These are phyloP conservation scores for Tenthredo livida DNA, from an alignment of 2,888 invertebrate genomes.

Conservation along the genomic window DNA sequence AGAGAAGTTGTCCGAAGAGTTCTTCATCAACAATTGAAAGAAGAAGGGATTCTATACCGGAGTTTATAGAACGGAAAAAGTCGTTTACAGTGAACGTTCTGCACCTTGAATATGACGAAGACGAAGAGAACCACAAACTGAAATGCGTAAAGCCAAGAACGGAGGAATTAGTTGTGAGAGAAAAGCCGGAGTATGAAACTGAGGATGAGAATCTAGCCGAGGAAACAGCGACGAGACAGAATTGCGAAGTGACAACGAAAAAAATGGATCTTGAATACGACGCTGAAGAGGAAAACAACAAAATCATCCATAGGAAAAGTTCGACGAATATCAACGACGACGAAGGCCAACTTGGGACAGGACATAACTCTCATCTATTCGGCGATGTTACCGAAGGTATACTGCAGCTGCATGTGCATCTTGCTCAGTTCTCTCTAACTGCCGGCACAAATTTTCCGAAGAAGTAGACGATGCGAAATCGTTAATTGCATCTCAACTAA, in stretches of 20 bases:
- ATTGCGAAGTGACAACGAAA: not conserved
- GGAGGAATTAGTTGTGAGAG: constrained; percentile 55
- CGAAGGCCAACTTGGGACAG: not conserved
- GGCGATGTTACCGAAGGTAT: not conserved
- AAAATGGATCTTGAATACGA: not conserved
- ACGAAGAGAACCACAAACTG: constrained; percentile 58
- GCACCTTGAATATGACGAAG: constrained; percentile 60
- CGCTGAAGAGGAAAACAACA: constrained; percentile 37
- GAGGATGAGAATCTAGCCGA: not conserved
- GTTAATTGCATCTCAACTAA: not conserved
- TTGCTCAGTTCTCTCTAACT: not conserved
- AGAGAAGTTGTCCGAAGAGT: not conserved
- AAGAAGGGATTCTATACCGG: not conserved
- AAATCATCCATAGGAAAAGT: not conserved
- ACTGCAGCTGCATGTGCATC: not conserved
- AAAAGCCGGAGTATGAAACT: constrained; percentile 33
- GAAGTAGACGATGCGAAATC: not conserved
- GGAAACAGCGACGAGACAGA: not conserved
- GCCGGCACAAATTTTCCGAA: too few species aligned
- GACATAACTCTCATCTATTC: not conserved
- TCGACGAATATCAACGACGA: not conserved
- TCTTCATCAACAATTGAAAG: not conserved
- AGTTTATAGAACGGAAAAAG: constrained; percentile 43
- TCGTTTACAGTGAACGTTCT: constrained; percentile 64
- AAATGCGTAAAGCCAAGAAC: constrained; percentile 54